Evolutionary conservation across 2,113 vertebrate genomes (phyloP).

Genomic region (Arothron firmamentum): DNA sequence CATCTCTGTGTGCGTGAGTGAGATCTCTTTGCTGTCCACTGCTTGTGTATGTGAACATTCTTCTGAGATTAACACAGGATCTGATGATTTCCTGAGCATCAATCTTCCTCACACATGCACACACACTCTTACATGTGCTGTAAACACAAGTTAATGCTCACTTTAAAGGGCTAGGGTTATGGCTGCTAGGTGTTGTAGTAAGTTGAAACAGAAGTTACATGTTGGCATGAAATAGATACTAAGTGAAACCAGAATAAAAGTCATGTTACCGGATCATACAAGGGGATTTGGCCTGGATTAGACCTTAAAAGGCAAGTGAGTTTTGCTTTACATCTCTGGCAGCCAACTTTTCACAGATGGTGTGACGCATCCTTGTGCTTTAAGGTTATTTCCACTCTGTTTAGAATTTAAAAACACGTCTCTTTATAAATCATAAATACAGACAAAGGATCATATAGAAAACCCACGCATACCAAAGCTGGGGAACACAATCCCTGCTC

Average conservation of each 20-base stretch:
- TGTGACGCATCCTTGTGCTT: neutral
- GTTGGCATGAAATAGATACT: constrained; percentile 1
- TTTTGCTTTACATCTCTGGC: neutral
- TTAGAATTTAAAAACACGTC: too few species aligned
- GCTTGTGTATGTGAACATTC: constrained; percentile 15
- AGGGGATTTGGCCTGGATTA: neutral
- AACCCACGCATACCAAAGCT: too few species aligned
- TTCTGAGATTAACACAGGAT: constrained; percentile 40
- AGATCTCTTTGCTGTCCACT: constrained; percentile 12
- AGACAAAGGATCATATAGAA: too few species aligned
- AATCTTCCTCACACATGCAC: constrained; percentile 8
- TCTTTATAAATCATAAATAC: too few species aligned
- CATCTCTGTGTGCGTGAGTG: constrained; percentile 5
- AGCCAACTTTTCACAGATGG: neutral
- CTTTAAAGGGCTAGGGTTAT: too few species aligned
- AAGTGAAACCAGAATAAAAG: neutral
- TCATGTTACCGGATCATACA: neutral
- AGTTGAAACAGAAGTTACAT: constrained; percentile 16
- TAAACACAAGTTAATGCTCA: neutral
- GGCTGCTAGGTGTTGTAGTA: neutral
- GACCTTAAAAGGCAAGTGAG: neutral
- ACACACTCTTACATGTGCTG: neutral
- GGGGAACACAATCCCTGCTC: too few species aligned
- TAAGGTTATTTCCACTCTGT: too few species aligned
- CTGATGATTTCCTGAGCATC: constrained; percentile 35